Percentiles rank a stretch among this genome's conserved stretches.
Conservation (phyloP, 2,888 invertebrate species). For the Drosophila sordidapex region DNA sequence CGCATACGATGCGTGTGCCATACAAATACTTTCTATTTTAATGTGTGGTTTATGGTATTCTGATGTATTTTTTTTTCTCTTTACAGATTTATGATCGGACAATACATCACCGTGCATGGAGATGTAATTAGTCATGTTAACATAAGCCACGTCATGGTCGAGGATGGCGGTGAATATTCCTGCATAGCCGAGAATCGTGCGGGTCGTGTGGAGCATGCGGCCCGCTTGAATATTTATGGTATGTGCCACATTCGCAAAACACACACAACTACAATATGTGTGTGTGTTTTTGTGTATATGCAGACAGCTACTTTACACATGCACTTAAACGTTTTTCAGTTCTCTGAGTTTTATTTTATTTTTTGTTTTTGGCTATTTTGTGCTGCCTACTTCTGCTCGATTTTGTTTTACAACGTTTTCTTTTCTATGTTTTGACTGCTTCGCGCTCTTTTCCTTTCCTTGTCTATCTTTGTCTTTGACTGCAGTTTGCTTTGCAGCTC, state of each 20-base stretch:
- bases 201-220: conserved; percentile 90
- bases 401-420: conserved; percentile 67
- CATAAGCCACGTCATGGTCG: conserved; percentile 91
- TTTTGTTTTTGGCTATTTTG: conserved; percentile 46
- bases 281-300: conserved; percentile 14
- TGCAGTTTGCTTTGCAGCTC: conserved; percentile 62
- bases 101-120: conserved; percentile 91
- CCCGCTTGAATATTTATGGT: conserved; percentile 93
- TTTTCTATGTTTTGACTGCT: conserved; percentile 45
- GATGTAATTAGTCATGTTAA: conserved; percentile 94
- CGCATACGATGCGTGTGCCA: conserved; percentile 54
- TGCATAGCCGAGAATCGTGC: conserved; percentile 92
- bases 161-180: conserved; percentile 92
- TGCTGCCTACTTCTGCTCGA: conserved; percentile 72
- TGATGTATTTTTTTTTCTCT: conserved; percentile 20
- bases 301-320: conserved; percentile 70
- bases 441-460: conserved; percentile 8
- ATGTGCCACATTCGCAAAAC: conserved; percentile 80
- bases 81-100: conserved; percentile 90
- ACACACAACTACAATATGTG: conserved; percentile 19
- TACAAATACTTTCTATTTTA: conserved; percentile 62
- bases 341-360: conserved; percentile 34
- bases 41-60: conserved; percentile 34
- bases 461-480: conserved; percentile 57
- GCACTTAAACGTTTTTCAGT: conserved; percentile 72